phyloP scores from a whole-genome alignment of 1,140 invertebrate species.

The Pentalonia nigronervosa region DNA sequence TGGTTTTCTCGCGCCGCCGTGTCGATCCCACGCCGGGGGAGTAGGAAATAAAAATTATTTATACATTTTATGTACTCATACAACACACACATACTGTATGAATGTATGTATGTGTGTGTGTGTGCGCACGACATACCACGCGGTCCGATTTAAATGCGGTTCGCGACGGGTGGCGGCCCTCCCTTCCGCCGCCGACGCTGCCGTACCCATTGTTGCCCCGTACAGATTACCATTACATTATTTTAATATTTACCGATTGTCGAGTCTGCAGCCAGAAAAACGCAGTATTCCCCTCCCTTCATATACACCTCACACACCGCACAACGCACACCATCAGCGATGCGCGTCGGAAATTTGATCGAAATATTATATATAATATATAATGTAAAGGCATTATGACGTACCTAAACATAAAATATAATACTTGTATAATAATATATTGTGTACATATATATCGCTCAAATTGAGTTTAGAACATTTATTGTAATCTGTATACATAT shows the following conservation, averaged over 20 bases:
- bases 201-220: conserved; percentile 39
- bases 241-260: conserved; percentile 53
- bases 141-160: conserved; percentile 40
- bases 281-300: neutral
- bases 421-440: too few relatives aligned
- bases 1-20: conserved; percentile 47
- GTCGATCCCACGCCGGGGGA: conserved; percentile 30
- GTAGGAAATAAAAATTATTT: conserved; percentile 35
- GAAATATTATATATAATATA: neutral
- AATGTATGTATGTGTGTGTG: neutral
- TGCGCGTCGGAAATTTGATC: neutral
- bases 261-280: neutral
- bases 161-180: conserved; percentile 53
- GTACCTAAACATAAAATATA: neutral
- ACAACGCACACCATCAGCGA: neutral
- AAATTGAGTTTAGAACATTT: neutral
- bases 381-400: too few relatives aligned
- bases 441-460: neutral
- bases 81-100: neutral
- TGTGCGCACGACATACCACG: neutral
- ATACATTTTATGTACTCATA: conserved; percentile 25
- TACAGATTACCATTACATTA: conserved; percentile 38
- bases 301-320: neutral
- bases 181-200: neutral
- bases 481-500: neutral